Evolutionary conservation across 2,113 vertebrate genomes (phyloP), one percentile per base, ranked within the genome.

Genomic region (Gila orcuttii): DNA sequence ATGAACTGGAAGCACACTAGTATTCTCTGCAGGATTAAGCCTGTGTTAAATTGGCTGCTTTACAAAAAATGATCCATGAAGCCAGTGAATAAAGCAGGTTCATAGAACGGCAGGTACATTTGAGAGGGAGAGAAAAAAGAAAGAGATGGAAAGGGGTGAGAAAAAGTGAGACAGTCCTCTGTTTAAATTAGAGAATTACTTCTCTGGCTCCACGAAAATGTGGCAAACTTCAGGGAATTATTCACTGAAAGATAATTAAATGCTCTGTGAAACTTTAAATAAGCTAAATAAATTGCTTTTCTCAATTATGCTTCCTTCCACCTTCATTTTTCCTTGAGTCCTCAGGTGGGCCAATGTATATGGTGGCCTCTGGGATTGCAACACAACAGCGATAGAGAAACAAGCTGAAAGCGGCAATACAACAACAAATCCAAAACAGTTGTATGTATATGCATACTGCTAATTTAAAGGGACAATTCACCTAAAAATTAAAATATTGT

Each of bases 251-350:
- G 79, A 88, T 92, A 94, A 94, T 94, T 93, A 94, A 94, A 93
- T 92, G 91, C 87, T 87, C 86, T 50, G 88, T 86, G 81, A 93
- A 95, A 93, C 93, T 94, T 93, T 94, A 93, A 93, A 94, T 92
- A 89, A 85, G 85, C 91, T 90, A 93, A 93, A 94, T 94, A 93
- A 94, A 94, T 93, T 90, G 91, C 89, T 94, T 94, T 94, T 94
- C 92, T 89, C 88, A 92, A 90, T 93, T 91, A 91, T 84, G 79
- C 89, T 90, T 88, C 86, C 69, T 57, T 66, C 79, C 60, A 74
- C 57, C 66, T 74, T 55, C 12, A 59, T 39, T 81, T 76, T 87
- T 87, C 87, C 90, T 79, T 80, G 86, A 86, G 52, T 84, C 73
- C 69, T 86, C 83, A 57, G 69, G 33, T 55, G 85, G 68, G 15